Evolutionary conservation across 1,140 invertebrate genomes (phyloP).

Genomic region (Brachionus sp.): DNA sequence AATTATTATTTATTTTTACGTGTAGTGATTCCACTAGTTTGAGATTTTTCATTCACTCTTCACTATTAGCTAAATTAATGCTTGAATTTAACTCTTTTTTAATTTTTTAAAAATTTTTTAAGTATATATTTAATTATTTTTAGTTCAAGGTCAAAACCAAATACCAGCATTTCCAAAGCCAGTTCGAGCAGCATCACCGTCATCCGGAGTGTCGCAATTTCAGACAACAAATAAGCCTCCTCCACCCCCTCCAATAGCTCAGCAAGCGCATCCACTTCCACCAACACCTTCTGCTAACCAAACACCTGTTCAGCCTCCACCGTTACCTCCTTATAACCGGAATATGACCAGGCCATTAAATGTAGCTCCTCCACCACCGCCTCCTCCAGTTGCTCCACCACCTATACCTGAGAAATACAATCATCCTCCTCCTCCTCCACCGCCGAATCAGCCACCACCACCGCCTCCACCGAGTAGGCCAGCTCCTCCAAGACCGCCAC

Average conservation of each 20-base stretch:
- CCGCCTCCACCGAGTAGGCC: not conserved
- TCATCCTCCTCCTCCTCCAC: constrained; percentile 19
- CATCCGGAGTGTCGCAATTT: not conserved
- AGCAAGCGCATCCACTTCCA: not conserved
- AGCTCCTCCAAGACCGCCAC: constrained; percentile 28
- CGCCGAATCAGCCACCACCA: constrained; percentile 24
- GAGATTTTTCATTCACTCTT: not conserved
- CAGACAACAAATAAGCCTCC: constrained; percentile 18
- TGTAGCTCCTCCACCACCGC: not conserved
- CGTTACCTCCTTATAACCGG: not conserved
- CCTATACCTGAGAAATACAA: constrained; percentile 1
- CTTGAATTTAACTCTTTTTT: not conserved
- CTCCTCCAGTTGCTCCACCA: constrained; percentile 22
- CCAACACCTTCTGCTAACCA: not conserved
- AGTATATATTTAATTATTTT: not conserved
- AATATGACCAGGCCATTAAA: not conserved
- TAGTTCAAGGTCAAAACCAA: constrained; percentile 7
- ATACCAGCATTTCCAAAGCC: constrained; percentile 30
- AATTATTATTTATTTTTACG: not conserved
- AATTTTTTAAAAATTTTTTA: not conserved
- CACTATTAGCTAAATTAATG: not conserved
- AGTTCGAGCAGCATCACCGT: not conserved
- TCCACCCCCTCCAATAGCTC: not conserved
- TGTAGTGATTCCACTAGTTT: not conserved
- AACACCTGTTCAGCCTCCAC: not conserved